phyloP scores from a whole-genome alignment of 2,888 invertebrate species.

The Trichogramma evanescens region DNA sequence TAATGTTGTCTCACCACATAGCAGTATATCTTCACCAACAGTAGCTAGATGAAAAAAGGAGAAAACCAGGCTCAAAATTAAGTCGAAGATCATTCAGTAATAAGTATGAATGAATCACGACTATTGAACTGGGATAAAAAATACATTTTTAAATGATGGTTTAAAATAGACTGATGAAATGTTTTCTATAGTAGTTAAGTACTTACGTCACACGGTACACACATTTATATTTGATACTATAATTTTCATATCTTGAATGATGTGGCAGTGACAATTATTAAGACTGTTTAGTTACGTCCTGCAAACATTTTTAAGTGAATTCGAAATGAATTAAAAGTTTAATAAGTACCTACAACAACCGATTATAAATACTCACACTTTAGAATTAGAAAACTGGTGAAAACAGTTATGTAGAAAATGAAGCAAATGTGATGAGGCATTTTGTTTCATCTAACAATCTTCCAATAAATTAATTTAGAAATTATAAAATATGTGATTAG shows the following conservation, averaged over 20 bases:
- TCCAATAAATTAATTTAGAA: slow-evolving; percentile 2
- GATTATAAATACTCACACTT: too few species aligned
- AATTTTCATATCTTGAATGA: slow-evolving; percentile 12
- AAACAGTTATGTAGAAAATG: slow-evolving; percentile 7
- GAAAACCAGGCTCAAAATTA: slow-evolving; percentile 22
- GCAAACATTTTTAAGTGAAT: too few species aligned
- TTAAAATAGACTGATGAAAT: slow-evolving; percentile 15
- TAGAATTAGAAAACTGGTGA: too few species aligned
- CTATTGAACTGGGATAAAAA: slow-evolving; percentile 6
- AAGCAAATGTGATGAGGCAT: slow-evolving; percentile 12
- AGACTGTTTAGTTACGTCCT: slow-evolving; percentile 3
- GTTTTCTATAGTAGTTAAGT: slow-evolving; percentile 16
- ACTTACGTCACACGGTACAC: slow-evolving; percentile 15
- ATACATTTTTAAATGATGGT: slow-evolving; percentile 6
- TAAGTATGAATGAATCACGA: slow-evolving; percentile 2
- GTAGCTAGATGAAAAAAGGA: slow-evolving; percentile 39
- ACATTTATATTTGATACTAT: slow-evolving; percentile 18
- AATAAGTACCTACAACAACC: too few species aligned
- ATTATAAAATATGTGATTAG: too few species aligned
- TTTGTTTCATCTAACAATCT: slow-evolving; percentile 14
- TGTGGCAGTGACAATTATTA: slow-evolving; percentile 17
- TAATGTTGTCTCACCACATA: slow-evolving; percentile 37
- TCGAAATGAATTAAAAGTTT: too few species aligned
- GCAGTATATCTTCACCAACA: slow-evolving; percentile 39
- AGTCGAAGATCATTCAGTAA: slow-evolving; percentile 20